Percentiles rank a stretch among this genome's conserved stretches.
These are phyloP conservation scores for Triops cancriformis DNA, from an alignment of 1,140 invertebrate genomes.

Conservation along the genomic window DNA sequence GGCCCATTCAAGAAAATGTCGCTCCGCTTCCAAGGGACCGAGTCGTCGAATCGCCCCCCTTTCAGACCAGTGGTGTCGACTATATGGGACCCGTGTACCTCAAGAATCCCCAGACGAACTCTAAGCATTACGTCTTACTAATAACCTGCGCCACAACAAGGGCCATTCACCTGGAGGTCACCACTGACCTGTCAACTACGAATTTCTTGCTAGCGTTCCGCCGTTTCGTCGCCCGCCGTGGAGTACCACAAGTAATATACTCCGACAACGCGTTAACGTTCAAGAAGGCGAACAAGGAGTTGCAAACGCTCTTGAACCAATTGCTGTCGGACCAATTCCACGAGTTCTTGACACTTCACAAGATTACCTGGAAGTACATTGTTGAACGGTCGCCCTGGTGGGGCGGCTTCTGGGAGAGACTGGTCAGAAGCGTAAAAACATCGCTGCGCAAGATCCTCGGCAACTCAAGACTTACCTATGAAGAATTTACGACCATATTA, in stretches of 20 bases:
- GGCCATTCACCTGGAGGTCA: constrained; percentile 38
- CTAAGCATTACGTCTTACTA: constrained; percentile 38
- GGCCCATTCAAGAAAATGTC: not conserved
- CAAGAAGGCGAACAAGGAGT: constrained; percentile 27
- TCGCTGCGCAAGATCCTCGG: constrained; percentile 32
- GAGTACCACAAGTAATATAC: constrained; percentile 32
- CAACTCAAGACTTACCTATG: constrained; percentile 32
- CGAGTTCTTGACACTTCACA: not conserved
- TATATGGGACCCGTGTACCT: constrained; percentile 36
- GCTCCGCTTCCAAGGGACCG: constrained; percentile 18
- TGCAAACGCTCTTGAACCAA: not conserved
- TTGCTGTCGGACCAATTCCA: not conserved
- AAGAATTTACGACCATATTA: constrained; percentile 36
- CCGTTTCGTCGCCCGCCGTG: constrained; percentile 36
- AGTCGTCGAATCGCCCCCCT: constrained; percentile 21
- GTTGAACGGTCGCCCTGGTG: constrained; percentile 39
- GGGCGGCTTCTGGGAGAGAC: constrained; percentile 40
- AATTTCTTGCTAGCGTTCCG: constrained; percentile 35
- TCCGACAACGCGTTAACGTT: constrained; percentile 38
- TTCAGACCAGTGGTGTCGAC: constrained; percentile 33
- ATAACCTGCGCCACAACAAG: constrained; percentile 37
- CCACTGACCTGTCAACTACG: constrained; percentile 34
- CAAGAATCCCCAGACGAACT: constrained; percentile 33
- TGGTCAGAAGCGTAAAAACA: constrained; percentile 38
- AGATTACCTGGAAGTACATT: constrained; percentile 38